Evolutionary conservation across 2,797 vertebrate species (phyloP), one percentile per base, ranked within the genome.

Genomic region (Gymnocypris eckloni): DNA sequence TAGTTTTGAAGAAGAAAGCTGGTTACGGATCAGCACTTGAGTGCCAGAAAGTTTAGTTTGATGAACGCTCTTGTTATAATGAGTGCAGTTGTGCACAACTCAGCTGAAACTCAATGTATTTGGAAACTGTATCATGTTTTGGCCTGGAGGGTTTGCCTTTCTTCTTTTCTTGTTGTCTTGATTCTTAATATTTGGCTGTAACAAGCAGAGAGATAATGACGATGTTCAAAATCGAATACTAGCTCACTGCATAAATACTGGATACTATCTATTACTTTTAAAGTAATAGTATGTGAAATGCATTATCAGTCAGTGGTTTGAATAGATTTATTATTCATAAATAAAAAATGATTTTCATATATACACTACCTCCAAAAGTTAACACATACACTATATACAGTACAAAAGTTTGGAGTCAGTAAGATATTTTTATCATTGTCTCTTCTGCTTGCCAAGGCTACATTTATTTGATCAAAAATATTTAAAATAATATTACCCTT

Each of bases 21-120:
- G 43, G 52, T 56, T 48, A 39, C 20, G 10, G n/a, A 66, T 79
- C 78, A 66, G 50, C 15, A 52, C 15, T 52, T 52, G 15, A 52
- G 15, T 52, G 56, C 78, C 59, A 64, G n/a, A 79, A 33, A 50
- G 4, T 43, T 82, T 25, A 39, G 33, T 41, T 71, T 82, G 50
- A 82, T 43, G 22, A 71, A 71, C 12, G 15, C 20, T 70, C 7
- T 72, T 20, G 67, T 72, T 43, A 1, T 56, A 56, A 37, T 81
- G 11, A 81, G 16, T 37, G 9, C 28, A 16, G 59, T 66, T 39
- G 4, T 20, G 43, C 56, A 48, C 16, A 61, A 37, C 28, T 81
- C 45, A 69, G 2, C 66, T 22, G 25, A 22, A 64, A 16, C 37
- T n/a, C 54, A 9, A 10, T 33, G 59, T 33, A 43, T 80, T 50